Evolutionary conservation across 1,140 invertebrate species (phyloP).

Genomic region (Drosophila ficusphila): DNA sequence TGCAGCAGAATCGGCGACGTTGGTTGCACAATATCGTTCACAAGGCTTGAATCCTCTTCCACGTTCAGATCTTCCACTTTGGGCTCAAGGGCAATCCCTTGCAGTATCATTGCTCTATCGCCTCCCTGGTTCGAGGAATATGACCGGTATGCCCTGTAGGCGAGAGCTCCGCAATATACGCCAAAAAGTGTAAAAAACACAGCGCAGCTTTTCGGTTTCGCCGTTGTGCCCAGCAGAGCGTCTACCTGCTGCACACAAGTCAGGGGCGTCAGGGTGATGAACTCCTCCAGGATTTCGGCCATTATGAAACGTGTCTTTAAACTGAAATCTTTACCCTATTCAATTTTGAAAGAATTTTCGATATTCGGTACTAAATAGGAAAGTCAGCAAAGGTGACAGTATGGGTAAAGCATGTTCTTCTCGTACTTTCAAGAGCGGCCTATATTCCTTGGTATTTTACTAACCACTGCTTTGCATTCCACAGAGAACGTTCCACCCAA

Average conservation of each 20-base stretch:
- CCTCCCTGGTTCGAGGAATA: neutral
- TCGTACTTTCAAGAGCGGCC: neutral
- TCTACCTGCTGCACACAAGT: constrained; percentile 32
- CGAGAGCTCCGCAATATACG: constrained; percentile 23
- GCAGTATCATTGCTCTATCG: neutral
- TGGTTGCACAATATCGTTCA: neutral
- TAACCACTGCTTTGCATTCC: constrained; percentile 4
- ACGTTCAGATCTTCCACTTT: neutral
- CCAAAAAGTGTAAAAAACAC: constrained; percentile 24
- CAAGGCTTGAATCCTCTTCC: neutral
- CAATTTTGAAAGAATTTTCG: constrained; percentile 23
- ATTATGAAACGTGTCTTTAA: neutral
- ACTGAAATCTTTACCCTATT: constrained; percentile 3
- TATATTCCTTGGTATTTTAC: neutral
- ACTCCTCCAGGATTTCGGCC: constrained; percentile 18
- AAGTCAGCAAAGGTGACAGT: neutral
- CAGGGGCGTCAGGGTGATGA: constrained; percentile 34
- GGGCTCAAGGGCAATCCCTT: neutral
- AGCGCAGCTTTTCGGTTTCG: neutral
- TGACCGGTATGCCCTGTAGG: constrained; percentile 12
- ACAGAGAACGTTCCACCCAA: constrained; percentile 87
- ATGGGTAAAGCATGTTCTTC: neutral
- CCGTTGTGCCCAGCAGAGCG: neutral
- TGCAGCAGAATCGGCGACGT: constrained; percentile 7
- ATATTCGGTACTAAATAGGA: neutral